Conservation (phyloP, 2,797 vertebrate genomes). For the Hippocampus kuda region DNA sequence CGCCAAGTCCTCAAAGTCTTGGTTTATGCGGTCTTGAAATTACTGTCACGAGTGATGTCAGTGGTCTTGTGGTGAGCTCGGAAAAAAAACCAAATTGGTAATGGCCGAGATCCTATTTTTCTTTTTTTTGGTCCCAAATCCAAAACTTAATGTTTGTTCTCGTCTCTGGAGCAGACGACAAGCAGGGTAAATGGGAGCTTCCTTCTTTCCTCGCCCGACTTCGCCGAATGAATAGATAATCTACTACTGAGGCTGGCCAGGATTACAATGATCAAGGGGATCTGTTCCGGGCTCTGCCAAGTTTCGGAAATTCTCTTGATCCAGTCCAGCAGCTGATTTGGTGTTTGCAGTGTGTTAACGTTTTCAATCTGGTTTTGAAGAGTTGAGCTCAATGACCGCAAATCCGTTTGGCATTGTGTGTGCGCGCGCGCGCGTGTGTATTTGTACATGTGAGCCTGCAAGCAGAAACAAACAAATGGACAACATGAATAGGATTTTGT, state of each 20-base stretch:
- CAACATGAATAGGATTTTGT: conserved; percentile 37
- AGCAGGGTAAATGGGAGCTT: conserved; percentile 22
- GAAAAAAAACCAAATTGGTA: background rate
- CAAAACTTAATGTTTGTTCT: background rate
- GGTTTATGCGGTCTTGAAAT: background rate
- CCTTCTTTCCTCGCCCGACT: background rate
- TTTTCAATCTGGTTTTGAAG: conserved; percentile 37
- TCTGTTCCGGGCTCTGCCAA: conserved; percentile 23
- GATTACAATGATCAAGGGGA: conserved; percentile 44
- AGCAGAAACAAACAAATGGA: conserved; percentile 29
- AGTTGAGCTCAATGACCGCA: conserved; percentile 11
- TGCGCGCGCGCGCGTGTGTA: background rate
- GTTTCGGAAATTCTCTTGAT: conserved; percentile 31
- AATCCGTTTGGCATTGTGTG: conserved; percentile 14
- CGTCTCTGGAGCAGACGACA: background rate
- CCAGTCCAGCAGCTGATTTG: conserved; percentile 26
- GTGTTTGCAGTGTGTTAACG: conserved; percentile 30
- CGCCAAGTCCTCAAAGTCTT: background rate
- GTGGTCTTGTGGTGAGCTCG: too few species aligned
- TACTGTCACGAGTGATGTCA: background rate
- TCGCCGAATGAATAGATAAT: conserved; percentile 37
- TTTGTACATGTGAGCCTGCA: conserved; percentile 6
- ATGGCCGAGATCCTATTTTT: background rate
- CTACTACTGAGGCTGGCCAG: conserved; percentile 25
- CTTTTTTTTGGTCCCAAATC: background rate